Evolutionary conservation across 2,888 invertebrate genomes (phyloP), one percentile per base, ranked within the genome.

Genomic region (Axea sp.): DNA sequence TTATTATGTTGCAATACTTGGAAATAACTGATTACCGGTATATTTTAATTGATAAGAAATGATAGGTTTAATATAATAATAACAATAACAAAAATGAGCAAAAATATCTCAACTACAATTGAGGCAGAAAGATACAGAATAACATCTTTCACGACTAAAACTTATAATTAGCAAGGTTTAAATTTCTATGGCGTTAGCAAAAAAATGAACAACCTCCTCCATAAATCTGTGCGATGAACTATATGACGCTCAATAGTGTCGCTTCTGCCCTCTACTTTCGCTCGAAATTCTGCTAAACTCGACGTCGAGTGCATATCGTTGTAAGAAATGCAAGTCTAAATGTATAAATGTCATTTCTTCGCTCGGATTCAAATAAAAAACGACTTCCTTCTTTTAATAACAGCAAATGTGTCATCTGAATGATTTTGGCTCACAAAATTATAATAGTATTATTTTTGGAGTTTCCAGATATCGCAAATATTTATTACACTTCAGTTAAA

Each of bases 161-260:
- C 82, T 83, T 85, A 86, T 86, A 87, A 87, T 86, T 86, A 85
- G 84, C 82, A 80, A 82, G 83, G 82, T 85, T 86, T 86, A 86
- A 86, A 85, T 86, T 83, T 84, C 82, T 84, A 86, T 84, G 86
- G 85, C 81, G 79, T 39, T 78, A 81, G 85, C 81, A 82, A 82
- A 86, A 86, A 86, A 86, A 86, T 85, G 81, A 81, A 77, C 77
- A 76, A 80, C 80, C 81, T 82, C 80, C 78, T 80, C 79, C 83
- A 82, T 87, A 86, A 86, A 87, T 86, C 84, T 86, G 83, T 81
- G 80, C 81, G 80, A 77, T 82, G 81, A 53, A 83, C 82, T 84
- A 85, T 86, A 83, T 81, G 82, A 80, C 77, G 76, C 71, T 74
- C 75, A 72, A 78, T 76, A 31, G 37, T 35, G 30, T 49, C 72